phyloP scores from a whole-genome alignment of 2,888 invertebrate genomes.

The Physocephala rufipes region DNA sequence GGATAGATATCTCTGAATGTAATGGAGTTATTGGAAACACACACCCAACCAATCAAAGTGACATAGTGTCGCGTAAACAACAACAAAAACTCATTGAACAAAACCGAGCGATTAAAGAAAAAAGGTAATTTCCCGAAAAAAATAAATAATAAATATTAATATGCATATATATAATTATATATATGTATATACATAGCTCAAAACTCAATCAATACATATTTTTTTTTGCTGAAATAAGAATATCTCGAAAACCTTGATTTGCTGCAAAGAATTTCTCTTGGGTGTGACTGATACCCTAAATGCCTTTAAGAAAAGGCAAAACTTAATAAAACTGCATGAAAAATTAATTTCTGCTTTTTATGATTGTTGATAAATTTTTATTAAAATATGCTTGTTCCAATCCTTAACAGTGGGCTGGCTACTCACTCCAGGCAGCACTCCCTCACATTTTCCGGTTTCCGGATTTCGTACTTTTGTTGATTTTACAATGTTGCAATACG shows the following conservation, averaged over 20 bases:
- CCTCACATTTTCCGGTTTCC: conserved; percentile 6
- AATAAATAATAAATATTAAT: not conserved
- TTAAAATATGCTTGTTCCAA: not conserved
- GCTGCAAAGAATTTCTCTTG: not conserved
- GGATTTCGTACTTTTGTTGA: conserved; percentile 2
- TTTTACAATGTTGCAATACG: conserved; percentile 5
- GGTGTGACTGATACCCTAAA: not conserved
- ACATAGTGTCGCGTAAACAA: conserved; percentile 55
- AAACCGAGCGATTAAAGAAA: conserved; percentile 53
- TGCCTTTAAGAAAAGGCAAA: no score
- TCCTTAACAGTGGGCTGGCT: no score
- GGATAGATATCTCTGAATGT: conserved; percentile 14
- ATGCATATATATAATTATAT: not conserved
- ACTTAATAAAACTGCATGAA: no score
- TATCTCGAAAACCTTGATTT: not conserved
- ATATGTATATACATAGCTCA: no score
- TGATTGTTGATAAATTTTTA: not conserved
- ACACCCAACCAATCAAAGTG: conserved; percentile 48
- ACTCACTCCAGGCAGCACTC: not conserved
- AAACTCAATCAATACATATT: no score
- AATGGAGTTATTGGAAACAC: not conserved
- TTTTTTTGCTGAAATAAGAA: no score
- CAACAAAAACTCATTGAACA: conserved; percentile 60
- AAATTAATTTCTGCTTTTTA: not conserved
- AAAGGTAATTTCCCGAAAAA: conserved; percentile 57